A percentile compares a stretch with the other conserved stretches of the same genome.
Conservation (phyloP, 2,888 invertebrate genomes). For the Morpho achilles region DNA sequence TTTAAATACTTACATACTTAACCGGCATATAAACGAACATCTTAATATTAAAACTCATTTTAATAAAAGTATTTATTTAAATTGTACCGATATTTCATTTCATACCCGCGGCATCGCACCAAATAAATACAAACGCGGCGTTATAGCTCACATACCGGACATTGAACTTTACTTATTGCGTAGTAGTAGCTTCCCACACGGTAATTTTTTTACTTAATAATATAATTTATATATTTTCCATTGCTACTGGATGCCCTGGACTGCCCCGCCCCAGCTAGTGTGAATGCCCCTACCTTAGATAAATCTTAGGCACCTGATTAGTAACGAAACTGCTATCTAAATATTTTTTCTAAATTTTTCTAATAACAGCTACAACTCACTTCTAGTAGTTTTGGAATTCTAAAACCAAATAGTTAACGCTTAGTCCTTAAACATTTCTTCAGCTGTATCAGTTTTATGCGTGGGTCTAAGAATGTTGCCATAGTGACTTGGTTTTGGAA, state of each 20-base stretch:
- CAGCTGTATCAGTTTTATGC: no score
- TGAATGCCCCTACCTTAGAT: slow-evolving; percentile 70
- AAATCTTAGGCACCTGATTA: slow-evolving; percentile 59
- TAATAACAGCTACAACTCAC: slow-evolving; percentile 47
- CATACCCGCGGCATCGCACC: slow-evolving; percentile 38
- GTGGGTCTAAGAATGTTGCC: not conserved
- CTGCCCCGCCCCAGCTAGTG: slow-evolving; percentile 65
- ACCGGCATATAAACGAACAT: slow-evolving; percentile 68
- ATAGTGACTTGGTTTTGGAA: slow-evolving; percentile 55
- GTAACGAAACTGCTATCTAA: slow-evolving; percentile 65
- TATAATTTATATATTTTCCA: slow-evolving; percentile 57
- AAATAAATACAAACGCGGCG: slow-evolving; percentile 34
- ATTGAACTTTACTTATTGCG: slow-evolving; percentile 34
- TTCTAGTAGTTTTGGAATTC: slow-evolving; percentile 56
- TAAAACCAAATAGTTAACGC: slow-evolving; percentile 46
- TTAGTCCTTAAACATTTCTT: no score
- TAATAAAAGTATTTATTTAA: slow-evolving; percentile 75
- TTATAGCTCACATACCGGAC: slow-evolving; percentile 76
- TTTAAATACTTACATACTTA: slow-evolving; percentile 65
- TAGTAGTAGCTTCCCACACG: slow-evolving; percentile 68
- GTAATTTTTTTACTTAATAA: slow-evolving; percentile 44
- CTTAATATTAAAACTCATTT: slow-evolving; percentile 64
- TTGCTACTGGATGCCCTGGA: slow-evolving; percentile 75
- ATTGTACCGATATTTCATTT: slow-evolving; percentile 67
- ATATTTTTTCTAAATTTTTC: slow-evolving; percentile 41